Evolutionary conservation across 2,888 invertebrate species (phyloP), one percentile per base, ranked within the genome.

Genomic region (Hemaris fuciformis): DNA sequence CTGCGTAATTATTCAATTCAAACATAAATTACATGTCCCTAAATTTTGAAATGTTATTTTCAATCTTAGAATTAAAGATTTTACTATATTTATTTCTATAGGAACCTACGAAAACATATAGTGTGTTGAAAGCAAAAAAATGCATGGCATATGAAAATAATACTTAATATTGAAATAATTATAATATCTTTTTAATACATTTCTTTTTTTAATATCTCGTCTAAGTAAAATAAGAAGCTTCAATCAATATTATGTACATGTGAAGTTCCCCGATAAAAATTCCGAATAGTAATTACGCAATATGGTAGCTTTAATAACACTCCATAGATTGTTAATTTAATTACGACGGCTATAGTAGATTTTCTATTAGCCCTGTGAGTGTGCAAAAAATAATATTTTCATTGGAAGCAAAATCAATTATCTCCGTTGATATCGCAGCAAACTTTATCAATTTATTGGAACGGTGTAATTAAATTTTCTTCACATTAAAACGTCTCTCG

Each of bases 381-480:
- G 57, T 45, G 58, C 57, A 60, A 65, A 62, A 67, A 65, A 64
- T 64, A 62, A 64, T 69, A 63, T 46, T 34, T 38, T 46, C 34
- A 23, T 5, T 59, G 22, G 48, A 46, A 15, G 20, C 25, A 46
- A 60, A 66, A 70, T 72, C 67, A 67, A 71, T 74, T 66, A 71
- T 65, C 64, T 63, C 63, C 58, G 67, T 66, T 63, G 68, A 67
- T 72, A 70, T 68, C 63, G 59, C 38, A 56, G 62, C 61, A 66
- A 76, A 76, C 70, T 73, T 74, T 72, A 74, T 74, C 69, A 71
- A 70, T 70, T 58, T 68, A 73, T 71, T 65, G 68, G 64, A 41
- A 22, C 41, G 25, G 48, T 60, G 22, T 60, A 53, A 53, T 53
- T 53, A 53, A 53, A 53, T 53, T 53, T 10, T 27, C 53, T 27